Percentiles rank a stretch among this genome's conserved stretches.
These are phyloP conservation scores for Periphyllus acericola DNA, from an alignment of 2,888 invertebrate species.

Conservation along the genomic window DNA sequence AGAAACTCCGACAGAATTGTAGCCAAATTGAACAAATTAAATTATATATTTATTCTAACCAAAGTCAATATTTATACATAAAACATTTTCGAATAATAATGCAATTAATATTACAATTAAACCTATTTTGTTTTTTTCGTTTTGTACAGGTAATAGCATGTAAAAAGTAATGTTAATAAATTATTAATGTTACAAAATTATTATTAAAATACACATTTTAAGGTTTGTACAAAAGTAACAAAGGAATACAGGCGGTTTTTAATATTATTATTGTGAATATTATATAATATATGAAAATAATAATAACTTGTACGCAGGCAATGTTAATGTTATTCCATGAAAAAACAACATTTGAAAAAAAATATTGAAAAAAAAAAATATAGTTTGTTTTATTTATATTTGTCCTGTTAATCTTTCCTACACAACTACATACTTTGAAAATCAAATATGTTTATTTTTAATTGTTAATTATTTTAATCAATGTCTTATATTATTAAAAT, in stretches of 20 bases:
- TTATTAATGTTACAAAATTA: conserved; percentile 60
- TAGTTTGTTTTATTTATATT: conserved; percentile 18
- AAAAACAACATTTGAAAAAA: conserved; percentile 52
- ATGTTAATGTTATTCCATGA: conserved; percentile 61
- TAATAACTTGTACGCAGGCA: conserved; percentile 57
- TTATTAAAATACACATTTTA: conserved; percentile 59
- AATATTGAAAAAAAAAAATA: conserved; percentile 12
- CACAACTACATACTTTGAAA: neutral
- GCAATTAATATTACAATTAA: conserved; percentile 44
- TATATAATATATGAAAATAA: conserved; percentile 56
- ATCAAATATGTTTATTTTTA: neutral
- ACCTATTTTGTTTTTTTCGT: conserved; percentile 49
- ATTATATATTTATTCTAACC: conserved; percentile 59
- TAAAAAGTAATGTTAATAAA: conserved; percentile 58
- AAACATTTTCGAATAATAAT: conserved; percentile 47
- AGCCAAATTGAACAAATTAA: conserved; percentile 62
- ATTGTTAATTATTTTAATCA: neutral
- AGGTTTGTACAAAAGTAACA: conserved; percentile 60
- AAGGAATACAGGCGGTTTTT: conserved; percentile 61
- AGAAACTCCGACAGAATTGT: conserved; percentile 51
- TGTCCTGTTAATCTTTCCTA: neutral
- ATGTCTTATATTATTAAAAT: too few relatives aligned
- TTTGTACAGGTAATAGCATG: conserved; percentile 60
- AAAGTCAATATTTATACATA: conserved; percentile 61
- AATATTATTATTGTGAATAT: conserved; percentile 59